Evolutionary conservation across 2,888 invertebrate species (phyloP), one percentile per base, ranked within the genome.

Genomic region (Thelaira solivaga): DNA sequence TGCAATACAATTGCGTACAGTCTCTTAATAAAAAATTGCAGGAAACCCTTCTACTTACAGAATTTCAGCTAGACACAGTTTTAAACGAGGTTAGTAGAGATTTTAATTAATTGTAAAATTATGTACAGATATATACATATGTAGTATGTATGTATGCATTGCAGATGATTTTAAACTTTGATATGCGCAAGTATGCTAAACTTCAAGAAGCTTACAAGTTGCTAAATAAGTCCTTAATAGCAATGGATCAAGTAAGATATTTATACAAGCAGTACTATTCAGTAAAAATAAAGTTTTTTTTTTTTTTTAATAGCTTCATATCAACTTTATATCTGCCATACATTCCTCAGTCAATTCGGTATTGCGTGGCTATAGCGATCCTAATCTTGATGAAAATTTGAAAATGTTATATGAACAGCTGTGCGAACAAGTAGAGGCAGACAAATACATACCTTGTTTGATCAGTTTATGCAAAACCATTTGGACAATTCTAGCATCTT

Each of bases 301-400:
- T n/a, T n/a, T n/a, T n/a, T n/a, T n/a, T n/a, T 18, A 10, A 22
- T 71, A 97, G 87, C 89, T 98, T 8, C 96, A 97, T 82, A 97
- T 98, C 92, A 97, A 98, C 87, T 97, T 96, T 84, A 95, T 97
- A 0, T 96, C 96, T 41, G 95, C 97, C 0, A 95, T 98, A 13
- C 97, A 96, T 82, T 94, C 94, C 78, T 92, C 93, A 0, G 93
- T 96, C 0, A 92, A 91, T 79, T 90, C 90, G 2, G 90, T 91
- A 1, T 87, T 91, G 1, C 90, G 88, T 82, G 91, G 89, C 59
- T 92, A 88, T 84, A 90, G 88, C 74, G 90, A 89, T 55, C 86
- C 85, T 0, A 83, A 84, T 34, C 87, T 89, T 26, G 90, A 90
- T 47, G 91, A 91, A 67, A 90, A 90, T 4, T 93, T 93, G 82